Conservation (phyloP, 2,797 vertebrate genomes). For the Dromococcyx pavoninus region DNA sequence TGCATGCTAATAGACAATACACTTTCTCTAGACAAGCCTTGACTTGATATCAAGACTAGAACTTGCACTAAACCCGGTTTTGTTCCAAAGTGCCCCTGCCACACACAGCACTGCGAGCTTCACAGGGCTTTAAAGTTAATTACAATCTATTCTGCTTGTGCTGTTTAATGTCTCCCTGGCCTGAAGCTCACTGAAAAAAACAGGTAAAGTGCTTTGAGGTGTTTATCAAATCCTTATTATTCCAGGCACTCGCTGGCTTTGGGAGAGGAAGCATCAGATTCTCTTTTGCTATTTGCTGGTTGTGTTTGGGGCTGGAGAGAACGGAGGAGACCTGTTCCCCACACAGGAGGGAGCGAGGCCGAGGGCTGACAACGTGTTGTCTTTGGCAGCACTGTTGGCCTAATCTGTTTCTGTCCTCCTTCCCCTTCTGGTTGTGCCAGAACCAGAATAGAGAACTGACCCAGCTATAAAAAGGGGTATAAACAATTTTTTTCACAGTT, state of each 20-base stretch:
- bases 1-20: constrained; percentile 23
- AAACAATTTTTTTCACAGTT: not conserved
- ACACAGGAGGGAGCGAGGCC: not conserved
- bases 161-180: not conserved
- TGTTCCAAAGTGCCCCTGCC: not conserved
- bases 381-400: constrained; percentile 2
- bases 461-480: not conserved
- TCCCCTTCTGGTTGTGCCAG: not conserved
- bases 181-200: constrained; percentile 29
- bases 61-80: not conserved
- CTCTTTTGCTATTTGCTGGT: not conserved
- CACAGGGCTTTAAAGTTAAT: not conserved
- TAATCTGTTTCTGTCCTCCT: not conserved
- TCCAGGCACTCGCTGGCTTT: not conserved
- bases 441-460: not conserved
- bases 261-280: not conserved
- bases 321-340: not conserved
- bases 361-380: not conserved
- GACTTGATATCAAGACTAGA: constrained; percentile 24
- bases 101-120: not conserved
- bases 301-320: not conserved
- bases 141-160: not conserved
- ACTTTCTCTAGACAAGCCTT: constrained; percentile 40
- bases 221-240: constrained; percentile 49
- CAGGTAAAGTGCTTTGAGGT: not conserved